phyloP scores from a whole-genome alignment of 2,888 invertebrate genomes.

The Spialia ferax region DNA sequence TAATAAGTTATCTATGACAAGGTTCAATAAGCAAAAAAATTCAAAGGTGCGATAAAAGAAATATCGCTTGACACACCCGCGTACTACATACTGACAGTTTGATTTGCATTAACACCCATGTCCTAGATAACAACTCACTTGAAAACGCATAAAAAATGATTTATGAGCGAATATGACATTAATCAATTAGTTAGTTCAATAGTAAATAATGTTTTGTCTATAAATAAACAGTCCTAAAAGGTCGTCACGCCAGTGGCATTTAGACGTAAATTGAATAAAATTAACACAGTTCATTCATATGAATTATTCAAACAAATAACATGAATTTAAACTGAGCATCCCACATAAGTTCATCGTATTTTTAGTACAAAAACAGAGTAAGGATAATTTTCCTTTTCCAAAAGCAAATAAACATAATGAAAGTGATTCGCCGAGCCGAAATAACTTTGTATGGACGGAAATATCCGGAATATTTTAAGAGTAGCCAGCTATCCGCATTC shows the following conservation, averaged over 20 bases:
- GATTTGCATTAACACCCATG: constrained; percentile 34
- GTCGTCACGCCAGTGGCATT: neutral
- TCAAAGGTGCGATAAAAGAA: constrained; percentile 39
- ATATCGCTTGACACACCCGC: constrained; percentile 41
- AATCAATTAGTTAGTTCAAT: constrained; percentile 1
- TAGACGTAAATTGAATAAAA: neutral
- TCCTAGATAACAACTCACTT: constrained; percentile 33
- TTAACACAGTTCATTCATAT: constrained; percentile 18
- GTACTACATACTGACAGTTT: constrained; percentile 26
- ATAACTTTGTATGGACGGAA: constrained; percentile 30
- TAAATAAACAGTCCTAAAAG: constrained; percentile 4
- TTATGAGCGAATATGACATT: neutral
- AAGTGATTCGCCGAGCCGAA: constrained; percentile 38
- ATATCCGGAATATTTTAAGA: constrained; percentile 36
- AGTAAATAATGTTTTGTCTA: constrained; percentile 6
- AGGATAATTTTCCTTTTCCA: constrained; percentile 29
- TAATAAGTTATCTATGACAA: constrained; percentile 44
- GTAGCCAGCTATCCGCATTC: constrained; percentile 37
- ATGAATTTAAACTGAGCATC: constrained; percentile 10
- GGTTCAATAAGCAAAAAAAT: constrained; percentile 42
- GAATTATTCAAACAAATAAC: constrained; percentile 9
- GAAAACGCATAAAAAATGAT: constrained; percentile 28
- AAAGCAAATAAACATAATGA: constrained; percentile 39
- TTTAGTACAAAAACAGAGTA: constrained; percentile 29
- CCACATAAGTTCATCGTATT: constrained; percentile 8